phyloP scores from a whole-genome alignment of 2,888 invertebrate species.

The Philonicus albiceps region DNA sequence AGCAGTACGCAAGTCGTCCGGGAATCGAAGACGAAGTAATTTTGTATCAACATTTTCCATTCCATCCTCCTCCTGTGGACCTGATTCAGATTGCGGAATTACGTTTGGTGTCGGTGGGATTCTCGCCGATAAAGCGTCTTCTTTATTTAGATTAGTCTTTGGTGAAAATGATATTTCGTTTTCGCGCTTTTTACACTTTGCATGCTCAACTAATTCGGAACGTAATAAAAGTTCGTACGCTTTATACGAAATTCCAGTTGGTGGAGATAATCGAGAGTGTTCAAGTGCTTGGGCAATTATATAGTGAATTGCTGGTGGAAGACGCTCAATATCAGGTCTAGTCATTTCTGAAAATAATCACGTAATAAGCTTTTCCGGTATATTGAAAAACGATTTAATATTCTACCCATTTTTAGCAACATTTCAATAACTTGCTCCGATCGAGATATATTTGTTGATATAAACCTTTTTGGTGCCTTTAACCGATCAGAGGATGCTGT shows the following conservation, averaged over 20 bases:
- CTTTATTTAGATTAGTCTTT: constrained; percentile 62
- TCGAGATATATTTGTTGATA: constrained; percentile 54
- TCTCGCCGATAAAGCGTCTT: constrained; percentile 59
- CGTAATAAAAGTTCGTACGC: constrained; percentile 75
- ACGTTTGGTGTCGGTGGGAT: constrained; percentile 56
- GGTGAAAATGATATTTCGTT: constrained; percentile 61
- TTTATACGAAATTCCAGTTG: constrained; percentile 73
- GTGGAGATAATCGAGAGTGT: constrained; percentile 74
- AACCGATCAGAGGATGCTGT: constrained; percentile 55
- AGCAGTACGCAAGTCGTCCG: constrained; percentile 74
- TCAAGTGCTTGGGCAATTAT: constrained; percentile 75
- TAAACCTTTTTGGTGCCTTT: constrained; percentile 56
- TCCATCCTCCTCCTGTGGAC: constrained; percentile 63
- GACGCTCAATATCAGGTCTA: constrained; percentile 70
- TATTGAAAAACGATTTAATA: neutral
- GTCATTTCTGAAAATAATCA: constrained; percentile 61
- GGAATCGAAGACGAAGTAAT: constrained; percentile 70
- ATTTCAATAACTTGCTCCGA: constrained; percentile 60
- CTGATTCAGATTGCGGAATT: constrained; percentile 53
- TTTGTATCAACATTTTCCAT: constrained; percentile 71
- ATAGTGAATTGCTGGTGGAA: constrained; percentile 74
- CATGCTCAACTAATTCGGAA: constrained; percentile 71
- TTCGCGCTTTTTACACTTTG: constrained; percentile 52
- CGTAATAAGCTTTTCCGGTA: neutral
- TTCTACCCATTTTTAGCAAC: constrained; percentile 57